phyloP scores from a whole-genome alignment of 2,113 vertebrate species.

The Dipodomys merriami region DNA sequence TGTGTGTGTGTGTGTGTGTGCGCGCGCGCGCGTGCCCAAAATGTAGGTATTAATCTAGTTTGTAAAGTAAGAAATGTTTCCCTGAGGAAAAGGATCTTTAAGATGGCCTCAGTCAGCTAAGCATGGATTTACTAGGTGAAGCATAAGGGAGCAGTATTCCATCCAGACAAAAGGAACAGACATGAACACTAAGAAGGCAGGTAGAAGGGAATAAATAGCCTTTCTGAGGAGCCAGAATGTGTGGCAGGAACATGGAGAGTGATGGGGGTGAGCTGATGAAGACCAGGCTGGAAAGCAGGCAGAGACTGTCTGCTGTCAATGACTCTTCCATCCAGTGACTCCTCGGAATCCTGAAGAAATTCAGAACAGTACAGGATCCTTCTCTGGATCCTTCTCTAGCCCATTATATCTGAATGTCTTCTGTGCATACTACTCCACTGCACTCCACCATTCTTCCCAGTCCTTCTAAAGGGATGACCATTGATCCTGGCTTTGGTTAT shows the following conservation, averaged over 20 bases:
- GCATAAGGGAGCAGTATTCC: background rate
- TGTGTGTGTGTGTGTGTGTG: too few species aligned
- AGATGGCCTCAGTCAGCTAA: background rate
- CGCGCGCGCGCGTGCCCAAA: background rate
- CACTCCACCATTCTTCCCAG: background rate
- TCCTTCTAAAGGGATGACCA: conserved; percentile 11
- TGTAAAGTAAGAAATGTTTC: conserved; percentile 19
- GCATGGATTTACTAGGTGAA: background rate
- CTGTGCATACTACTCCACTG: background rate
- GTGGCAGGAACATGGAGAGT: background rate
- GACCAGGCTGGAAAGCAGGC: background rate
- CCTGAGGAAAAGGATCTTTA: conserved; percentile 27
- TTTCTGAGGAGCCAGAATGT: background rate
- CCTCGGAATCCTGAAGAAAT: background rate
- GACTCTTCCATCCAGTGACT: background rate
- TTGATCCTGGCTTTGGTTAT: conserved; percentile 17
- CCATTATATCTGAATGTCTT: conserved; percentile 10
- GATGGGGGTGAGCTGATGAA: background rate
- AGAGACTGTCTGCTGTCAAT: background rate
- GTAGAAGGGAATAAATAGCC: background rate
- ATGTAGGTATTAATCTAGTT: background rate
- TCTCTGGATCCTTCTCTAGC: background rate
- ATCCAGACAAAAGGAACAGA: background rate
- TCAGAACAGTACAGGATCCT: background rate
- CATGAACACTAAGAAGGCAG: background rate